Evolutionary conservation across 2,888 invertebrate genomes (phyloP), one percentile per base, ranked within the genome.

Genomic region (Trissolcus brochymenae): DNA sequence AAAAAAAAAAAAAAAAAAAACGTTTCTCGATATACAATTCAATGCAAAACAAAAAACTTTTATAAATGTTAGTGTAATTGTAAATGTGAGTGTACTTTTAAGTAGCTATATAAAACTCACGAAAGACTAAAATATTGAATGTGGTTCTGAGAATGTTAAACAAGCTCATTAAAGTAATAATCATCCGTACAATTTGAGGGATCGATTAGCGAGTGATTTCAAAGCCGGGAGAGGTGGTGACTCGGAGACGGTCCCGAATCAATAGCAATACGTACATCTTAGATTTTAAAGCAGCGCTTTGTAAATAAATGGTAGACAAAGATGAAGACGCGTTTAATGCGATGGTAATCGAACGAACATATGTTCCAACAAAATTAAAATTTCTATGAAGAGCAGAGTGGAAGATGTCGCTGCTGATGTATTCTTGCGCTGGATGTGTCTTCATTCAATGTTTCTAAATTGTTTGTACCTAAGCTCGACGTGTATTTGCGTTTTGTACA

Each of bases 221-320:
- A 46, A 61, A 43, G 35, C 19, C 16, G 14, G 55, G 11, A 4
- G 41, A 19, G 56, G 35, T 1, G 56, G 35, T 1, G 56, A 29
- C 53, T 67, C 59, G 4, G 54, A 53, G 13, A 40, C 50, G 35
- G 59, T 35, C 49, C 19, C 1, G 21, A 66, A 61, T 66, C 56
- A 65, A 76, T 76, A 76, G 76, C 76, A 76, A 76, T 76, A 76
- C 66, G 70, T 71, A 76, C 54, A 76, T 51, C 71, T 71, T 76
- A 76, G 70, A 66, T 40, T 66, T 35, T 71, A 70, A 76, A 74
- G 62, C 57, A 62, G 54, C 51, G 76, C 66, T 76, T 76, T 76
- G 65, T 76, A 76, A 46, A 76, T 71, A 71, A 49, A 40, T 51
- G 1, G 9, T 35, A 35, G 35, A 11, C 35, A 35, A 9, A 35